A percentile compares a stretch with the other conserved stretches of the same genome.
Conservation (phyloP, 2,797 vertebrate genomes). For the Anabacerthia variegaticeps region DNA sequence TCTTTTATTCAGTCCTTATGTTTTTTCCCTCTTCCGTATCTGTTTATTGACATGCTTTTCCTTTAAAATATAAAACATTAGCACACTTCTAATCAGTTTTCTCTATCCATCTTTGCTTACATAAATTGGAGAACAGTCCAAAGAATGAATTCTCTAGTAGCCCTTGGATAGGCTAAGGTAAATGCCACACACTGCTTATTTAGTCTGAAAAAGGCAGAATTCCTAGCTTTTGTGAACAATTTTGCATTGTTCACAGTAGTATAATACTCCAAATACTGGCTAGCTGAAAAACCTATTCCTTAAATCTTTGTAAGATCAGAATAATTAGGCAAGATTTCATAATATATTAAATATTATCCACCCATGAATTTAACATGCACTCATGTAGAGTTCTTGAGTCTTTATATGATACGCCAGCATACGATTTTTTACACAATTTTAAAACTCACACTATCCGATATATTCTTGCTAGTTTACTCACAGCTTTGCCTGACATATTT, state of each 20-base stretch:
- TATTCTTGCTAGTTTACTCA: conserved; percentile 9
- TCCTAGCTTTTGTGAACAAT: not conserved
- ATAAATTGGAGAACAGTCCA: not conserved
- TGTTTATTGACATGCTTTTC: not conserved
- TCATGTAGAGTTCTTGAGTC: not conserved
- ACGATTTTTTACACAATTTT: not conserved
- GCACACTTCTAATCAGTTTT: not conserved
- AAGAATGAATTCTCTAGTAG: not conserved
- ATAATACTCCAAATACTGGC: not conserved
- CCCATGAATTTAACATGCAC: not conserved
- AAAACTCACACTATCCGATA: not conserved
- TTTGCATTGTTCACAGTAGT: not conserved
- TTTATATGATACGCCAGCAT: not conserved
- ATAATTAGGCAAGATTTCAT: not conserved
- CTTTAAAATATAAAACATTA: not conserved
- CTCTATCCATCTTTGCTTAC: not conserved
- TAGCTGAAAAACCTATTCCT: not conserved
- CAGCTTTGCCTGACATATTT: conserved; percentile 36
- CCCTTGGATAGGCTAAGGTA: not conserved
- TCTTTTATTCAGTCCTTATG: not conserved
- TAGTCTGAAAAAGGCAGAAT: not conserved
- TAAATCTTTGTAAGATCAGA: not conserved
- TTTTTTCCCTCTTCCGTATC: not conserved
- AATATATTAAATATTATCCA: not conserved
- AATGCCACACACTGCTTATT: not conserved